These are phyloP conservation scores for Passer montanus DNA, from an alignment of 2,113 vertebrate genomes.

Conservation along the genomic window DNA sequence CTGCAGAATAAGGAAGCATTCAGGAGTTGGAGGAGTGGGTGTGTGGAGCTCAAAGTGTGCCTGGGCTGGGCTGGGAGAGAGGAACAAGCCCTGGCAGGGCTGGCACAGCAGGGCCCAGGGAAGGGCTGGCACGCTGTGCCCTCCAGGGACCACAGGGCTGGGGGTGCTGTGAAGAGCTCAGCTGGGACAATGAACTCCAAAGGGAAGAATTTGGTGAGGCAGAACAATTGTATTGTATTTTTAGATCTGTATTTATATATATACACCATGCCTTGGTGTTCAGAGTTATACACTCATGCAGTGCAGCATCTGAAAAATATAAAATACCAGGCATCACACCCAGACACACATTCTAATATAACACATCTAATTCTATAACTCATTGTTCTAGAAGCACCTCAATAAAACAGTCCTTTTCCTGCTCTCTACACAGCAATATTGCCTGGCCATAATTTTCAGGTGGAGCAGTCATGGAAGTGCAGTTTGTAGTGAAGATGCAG, in stretches of 20 bases:
- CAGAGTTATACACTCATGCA: neutral
- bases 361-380: neutral
- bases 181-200: neutral
- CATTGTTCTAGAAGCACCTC: neutral
- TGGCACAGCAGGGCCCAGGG: neutral
- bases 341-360: neutral
- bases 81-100: fast-evolving
- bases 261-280: neutral
- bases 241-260: neutral
- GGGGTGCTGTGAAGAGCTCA: neutral
- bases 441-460: neutral
- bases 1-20: neutral
- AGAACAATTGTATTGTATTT: neutral
- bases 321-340: neutral
- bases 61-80: neutral
- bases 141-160: neutral
- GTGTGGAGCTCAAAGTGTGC: neutral
- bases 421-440: neutral
- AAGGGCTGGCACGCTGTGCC: neutral
- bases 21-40: neutral
- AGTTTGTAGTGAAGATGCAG: neutral
- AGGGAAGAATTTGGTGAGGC: neutral
- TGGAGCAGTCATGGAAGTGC: neutral
- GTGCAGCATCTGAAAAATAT: neutral
- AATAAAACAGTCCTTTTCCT: neutral